Base-by-base conservation (phyloP, 2,888 invertebrate genomes). In the Napeogenes inachia region DNA sequence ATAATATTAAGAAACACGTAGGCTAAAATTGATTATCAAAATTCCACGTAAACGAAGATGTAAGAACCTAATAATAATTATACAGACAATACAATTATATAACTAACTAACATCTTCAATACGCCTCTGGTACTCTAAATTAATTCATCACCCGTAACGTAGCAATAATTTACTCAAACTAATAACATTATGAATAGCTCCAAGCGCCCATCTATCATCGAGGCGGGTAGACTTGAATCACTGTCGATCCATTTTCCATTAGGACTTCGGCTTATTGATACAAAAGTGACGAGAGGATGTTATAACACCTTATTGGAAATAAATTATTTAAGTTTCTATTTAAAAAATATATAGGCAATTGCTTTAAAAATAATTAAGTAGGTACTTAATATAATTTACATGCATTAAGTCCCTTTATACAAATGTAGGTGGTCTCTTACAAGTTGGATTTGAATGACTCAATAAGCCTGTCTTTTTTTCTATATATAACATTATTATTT, bases 211-310 rank as follows among this genome's bases (percentile, higher is more conserved):
- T 70, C 64, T 62, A 64, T 68, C 70, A 68, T 56, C 54, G 54
- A 45, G 42, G 38, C 45, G 64, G 45, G 61, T 58, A 59, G 55
- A 59, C 61, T 59, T 62, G 65, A 66, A 63, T 64, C 67, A 61
- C 62, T 63, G 64, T 63, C 64, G 66, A 67, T 67, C 67, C 68
- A 64, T 67, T 68, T 68, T 64, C 68, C 70, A 68, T 68, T 70
- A 67, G 70, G 64, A 62, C 60, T 64, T 59, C 45, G 33, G 67
- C 67, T 68, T 70, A 70, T 70, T 65, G 67, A 47, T 64, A 60
- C 54, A 53, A 62, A 62, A 60, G 64, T 64, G 64, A 45, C 58
- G 64, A 61, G 45, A 63, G 56, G 58, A 63, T 59, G 42, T 57
- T 55, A 47, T 35, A 45, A 56, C 60, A 38, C 30, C 30, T 30